Evolutionary conservation across 2,113 vertebrate genomes (phyloP).

Genomic region (Alosa alosa): DNA sequence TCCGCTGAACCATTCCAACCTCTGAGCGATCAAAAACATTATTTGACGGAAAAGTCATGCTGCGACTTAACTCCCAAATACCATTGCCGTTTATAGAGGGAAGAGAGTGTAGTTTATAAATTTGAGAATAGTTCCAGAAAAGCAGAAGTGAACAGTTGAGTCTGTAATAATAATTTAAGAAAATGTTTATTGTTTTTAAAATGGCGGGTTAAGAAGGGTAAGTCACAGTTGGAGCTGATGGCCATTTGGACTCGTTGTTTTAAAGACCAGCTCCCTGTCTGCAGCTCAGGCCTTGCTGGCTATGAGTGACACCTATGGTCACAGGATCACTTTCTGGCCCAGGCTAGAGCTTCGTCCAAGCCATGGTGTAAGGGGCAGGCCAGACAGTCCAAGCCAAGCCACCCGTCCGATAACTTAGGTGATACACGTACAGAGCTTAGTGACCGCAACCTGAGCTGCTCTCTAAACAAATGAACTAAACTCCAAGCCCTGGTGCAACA

Average conservation of each 20-base stretch:
- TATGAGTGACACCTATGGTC: conserved; percentile 11
- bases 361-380: conserved; percentile 41
- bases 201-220: not conserved
- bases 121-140: not conserved
- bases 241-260: not conserved
- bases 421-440: conserved; percentile 51
- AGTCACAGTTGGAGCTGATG: not conserved
- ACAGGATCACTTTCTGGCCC: conserved; percentile 28
- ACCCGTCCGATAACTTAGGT: conserved; percentile 51
- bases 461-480: conserved; percentile 59
- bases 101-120: not conserved
- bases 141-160: not conserved
- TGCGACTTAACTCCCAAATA: not conserved
- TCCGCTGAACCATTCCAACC: conserved; percentile 3
- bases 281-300: conserved; percentile 10
- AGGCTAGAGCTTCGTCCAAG: conserved; percentile 32
- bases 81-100: not conserved
- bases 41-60: conserved; percentile 8
- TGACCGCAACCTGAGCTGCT: conserved; percentile 54
- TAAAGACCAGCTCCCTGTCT: not conserved
- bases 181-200: conserved; percentile 5
- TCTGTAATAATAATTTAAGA: conserved; percentile 8
- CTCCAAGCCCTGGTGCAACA: conserved; percentile 41
- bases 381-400: conserved; percentile 47
- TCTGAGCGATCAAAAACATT: not conserved